Conservation (phyloP, 2,888 invertebrate genomes). For the Lasius platythorax region DNA sequence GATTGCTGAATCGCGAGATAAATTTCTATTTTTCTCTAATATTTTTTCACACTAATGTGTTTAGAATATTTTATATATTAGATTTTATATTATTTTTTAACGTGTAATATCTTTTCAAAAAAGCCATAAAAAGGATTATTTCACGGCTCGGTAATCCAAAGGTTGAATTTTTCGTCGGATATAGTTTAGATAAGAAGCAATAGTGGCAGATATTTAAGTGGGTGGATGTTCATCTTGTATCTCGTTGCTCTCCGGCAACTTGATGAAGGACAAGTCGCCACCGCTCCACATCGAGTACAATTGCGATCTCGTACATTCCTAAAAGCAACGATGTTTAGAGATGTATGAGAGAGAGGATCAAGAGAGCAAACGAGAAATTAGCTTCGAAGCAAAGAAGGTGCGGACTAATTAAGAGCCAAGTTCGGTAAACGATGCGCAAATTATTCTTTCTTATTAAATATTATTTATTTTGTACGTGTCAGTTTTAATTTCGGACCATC, state of each 20-base stretch:
- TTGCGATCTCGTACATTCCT: conserved; percentile 85
- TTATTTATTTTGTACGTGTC: no score
- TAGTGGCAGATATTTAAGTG: conserved; percentile 71
- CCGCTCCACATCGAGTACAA: conserved; percentile 87
- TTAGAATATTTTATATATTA: background rate
- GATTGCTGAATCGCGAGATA: conserved; percentile 24
- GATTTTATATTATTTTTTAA: conserved; percentile 9
- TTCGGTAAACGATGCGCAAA: no score
- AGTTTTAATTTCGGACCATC: no score
- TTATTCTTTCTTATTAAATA: no score
- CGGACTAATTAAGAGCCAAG: no score
- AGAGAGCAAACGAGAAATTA: conserved; percentile 11
- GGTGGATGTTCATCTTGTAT: conserved; percentile 82
- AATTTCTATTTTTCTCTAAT: background rate
- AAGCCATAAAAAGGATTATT: background rate
- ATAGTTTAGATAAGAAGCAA: background rate
- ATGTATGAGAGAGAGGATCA: background rate
- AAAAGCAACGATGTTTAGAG: conserved; percentile 56
- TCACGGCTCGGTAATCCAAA: conserved; percentile 25
- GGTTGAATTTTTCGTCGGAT: background rate
- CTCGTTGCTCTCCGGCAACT: conserved; percentile 86
- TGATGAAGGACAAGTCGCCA: conserved; percentile 86
- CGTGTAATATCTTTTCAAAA: background rate
- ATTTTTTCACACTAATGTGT: background rate
- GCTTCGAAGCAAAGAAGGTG: background rate